These are phyloP conservation scores for Pelobates cultripes DNA, from an alignment of 2,797 vertebrate genomes.

Conservation along the genomic window DNA sequence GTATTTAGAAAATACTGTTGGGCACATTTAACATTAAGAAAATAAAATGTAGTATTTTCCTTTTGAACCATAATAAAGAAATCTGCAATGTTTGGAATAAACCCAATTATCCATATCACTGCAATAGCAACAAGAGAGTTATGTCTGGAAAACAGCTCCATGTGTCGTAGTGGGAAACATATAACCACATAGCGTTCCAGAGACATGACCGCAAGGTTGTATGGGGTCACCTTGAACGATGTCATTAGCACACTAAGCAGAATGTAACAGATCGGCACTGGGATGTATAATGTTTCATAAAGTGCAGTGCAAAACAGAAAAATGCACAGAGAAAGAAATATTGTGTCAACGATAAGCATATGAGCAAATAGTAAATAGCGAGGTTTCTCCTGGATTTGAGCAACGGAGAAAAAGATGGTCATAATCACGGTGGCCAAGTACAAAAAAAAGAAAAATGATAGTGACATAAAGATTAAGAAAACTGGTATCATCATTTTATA, in stretches of 20 bases:
- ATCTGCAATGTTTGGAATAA: background rate
- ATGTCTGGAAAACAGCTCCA: slow-evolving; percentile 58
- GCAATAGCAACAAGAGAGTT: slow-evolving; percentile 19
- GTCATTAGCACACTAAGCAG: background rate
- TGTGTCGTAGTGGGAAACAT: slow-evolving; percentile 14
- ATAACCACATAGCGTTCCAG: slow-evolving; percentile 9
- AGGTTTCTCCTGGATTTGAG: slow-evolving; percentile 10
- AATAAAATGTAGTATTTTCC: background rate
- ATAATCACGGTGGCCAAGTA: background rate
- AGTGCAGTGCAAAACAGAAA: background rate
- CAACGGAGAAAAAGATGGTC: background rate
- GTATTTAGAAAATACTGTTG: slow-evolving; percentile 4
- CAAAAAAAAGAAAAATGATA: no score
- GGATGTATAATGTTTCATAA: background rate
- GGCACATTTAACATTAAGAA: no score
- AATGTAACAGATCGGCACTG: background rate
- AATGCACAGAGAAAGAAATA: background rate
- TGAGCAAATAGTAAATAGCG: slow-evolving; percentile 16
- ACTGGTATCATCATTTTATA: no score
- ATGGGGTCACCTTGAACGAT: slow-evolving; percentile 11
- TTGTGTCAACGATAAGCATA: slow-evolving; percentile 3
- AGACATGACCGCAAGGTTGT: background rate
- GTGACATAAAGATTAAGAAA: no score
- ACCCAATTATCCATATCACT: background rate
- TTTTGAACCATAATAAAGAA: background rate